Percentiles rank a stretch among this genome's conserved stretches.
Conservation (phyloP, 2,797 vertebrate genomes). For the Anguilla marmorata region DNA sequence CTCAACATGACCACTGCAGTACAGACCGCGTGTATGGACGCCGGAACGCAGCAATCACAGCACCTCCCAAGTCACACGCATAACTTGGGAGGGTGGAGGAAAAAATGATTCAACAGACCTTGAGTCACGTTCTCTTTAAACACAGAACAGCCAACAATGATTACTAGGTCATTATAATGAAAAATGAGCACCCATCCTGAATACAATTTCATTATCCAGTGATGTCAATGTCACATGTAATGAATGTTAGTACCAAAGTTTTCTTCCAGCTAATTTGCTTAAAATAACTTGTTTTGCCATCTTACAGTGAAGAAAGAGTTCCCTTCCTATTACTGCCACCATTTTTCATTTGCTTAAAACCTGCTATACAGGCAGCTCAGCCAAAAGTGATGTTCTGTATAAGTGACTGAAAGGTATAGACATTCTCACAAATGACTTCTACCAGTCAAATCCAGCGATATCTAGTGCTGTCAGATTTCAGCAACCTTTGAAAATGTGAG, state of each 20-base stretch:
- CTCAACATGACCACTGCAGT: not conserved
- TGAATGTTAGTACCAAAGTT: not conserved
- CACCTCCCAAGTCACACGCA: not conserved
- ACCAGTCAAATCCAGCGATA: not conserved
- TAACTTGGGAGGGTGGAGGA: not conserved
- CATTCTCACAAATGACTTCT: not conserved
- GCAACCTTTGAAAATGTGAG: conserved; percentile 40
- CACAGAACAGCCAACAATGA: not conserved
- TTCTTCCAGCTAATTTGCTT: not conserved
- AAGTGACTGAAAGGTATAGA: not conserved
- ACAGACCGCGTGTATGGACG: not conserved
- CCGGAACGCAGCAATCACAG: not conserved
- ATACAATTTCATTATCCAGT: not conserved
- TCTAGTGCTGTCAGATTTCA: conserved; percentile 20
- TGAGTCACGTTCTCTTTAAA: not conserved
- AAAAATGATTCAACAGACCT: not conserved
- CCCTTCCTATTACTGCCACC: not conserved
- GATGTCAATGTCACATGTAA: not conserved
- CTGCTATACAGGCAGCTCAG: too few species aligned
- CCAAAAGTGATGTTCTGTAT: not conserved
- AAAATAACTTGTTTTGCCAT: not conserved
- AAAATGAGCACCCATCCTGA: not conserved
- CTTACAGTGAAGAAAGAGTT: not conserved
- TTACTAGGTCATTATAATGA: not conserved
- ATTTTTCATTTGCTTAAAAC: not conserved